Evolutionary conservation across 2,797 vertebrate species (phyloP), one percentile per base, ranked within the genome.

Genomic region (Phyllotis vaccarum): DNA sequence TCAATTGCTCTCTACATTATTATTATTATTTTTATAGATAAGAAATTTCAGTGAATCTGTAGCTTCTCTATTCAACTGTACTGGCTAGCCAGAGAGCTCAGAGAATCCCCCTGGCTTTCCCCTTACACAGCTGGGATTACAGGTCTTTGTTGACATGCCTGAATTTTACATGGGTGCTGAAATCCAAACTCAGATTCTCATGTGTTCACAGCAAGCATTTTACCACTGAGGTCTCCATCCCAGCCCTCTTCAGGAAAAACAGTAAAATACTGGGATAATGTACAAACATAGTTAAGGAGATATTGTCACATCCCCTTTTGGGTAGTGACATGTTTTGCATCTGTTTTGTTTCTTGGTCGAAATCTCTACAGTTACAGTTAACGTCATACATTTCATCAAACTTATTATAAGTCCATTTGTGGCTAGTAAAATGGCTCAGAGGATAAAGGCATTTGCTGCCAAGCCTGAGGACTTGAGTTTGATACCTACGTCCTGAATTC

Each of bases 371-470:
- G 43, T 46, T 79, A 76, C 40, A 10, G n/a, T 46, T 9, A 21
- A 2, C 0, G 1, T 22, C 31, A 12, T 0, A 0, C 0, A 5
- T 12, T 24, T 10, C 0, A 9, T 6, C 43, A 11, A 17, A 37
- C n/a, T 24, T 6, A 27, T 16, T 2, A 0, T 3, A 13, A n/a
- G 54, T 0, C 5, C 5, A 58, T 2, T 46, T 34, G 8, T 81
- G 54, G 13, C n/a, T 27, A 1, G 54, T 21, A 29, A 81, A 27
- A 40, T 27, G 79, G 29, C 22, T 17, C n/a, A 58, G 19, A 27
- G 79, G 79, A 54, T 37, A 24, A 40, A 81, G n/a, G 56, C 19
- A 13, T n/a, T 60, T 40, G n/a, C 22, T 60, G 79, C 79, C n/a
- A 60, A 81, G 34, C n/a, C 54, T 58, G 54, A 58, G n/a, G 79